A percentile compares a stretch with the other conserved stretches of the same genome.
phyloP scores from a whole-genome alignment of 2,113 vertebrate species.

The Eretmochelys imbricata region DNA sequence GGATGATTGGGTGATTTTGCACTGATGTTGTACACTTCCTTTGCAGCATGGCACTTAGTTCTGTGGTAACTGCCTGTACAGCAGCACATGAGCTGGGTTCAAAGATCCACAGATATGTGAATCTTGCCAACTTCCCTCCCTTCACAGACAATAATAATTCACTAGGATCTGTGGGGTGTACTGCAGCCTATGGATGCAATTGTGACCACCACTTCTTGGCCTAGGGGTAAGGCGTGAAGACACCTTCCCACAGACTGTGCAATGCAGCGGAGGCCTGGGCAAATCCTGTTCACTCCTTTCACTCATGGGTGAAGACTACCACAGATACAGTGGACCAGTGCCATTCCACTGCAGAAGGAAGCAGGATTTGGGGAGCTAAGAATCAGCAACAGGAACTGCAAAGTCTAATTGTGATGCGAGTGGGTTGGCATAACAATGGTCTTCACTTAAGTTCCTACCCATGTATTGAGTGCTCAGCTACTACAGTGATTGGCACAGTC shows the following conservation, averaged over 20 bases:
- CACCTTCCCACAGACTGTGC: background rate
- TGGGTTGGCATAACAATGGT: background rate
- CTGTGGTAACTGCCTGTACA: fast-evolving
- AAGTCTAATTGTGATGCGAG: fast-evolving
- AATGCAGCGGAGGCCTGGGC: fast-evolving
- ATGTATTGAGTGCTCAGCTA: background rate
- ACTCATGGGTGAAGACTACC: background rate
- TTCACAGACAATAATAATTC: background rate
- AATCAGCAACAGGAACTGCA: background rate
- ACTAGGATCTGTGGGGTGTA: background rate
- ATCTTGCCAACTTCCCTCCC: background rate
- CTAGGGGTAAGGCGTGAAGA: background rate
- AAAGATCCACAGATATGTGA: background rate
- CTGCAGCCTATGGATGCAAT: fast-evolving
- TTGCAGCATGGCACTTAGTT: fast-evolving
- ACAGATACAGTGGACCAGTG: background rate
- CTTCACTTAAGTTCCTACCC: background rate
- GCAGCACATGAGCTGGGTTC: fast-evolving
- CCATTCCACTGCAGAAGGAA: fast-evolving
- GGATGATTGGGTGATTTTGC: background rate
- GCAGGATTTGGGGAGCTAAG: background rate
- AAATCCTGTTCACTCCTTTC: background rate
- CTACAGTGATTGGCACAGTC: fast-evolving
- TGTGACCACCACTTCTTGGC: background rate
- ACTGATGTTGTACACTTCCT: background rate